Evolutionary conservation across 2,113 vertebrate species (phyloP).

Genomic region (Caloenas nicobarica): DNA sequence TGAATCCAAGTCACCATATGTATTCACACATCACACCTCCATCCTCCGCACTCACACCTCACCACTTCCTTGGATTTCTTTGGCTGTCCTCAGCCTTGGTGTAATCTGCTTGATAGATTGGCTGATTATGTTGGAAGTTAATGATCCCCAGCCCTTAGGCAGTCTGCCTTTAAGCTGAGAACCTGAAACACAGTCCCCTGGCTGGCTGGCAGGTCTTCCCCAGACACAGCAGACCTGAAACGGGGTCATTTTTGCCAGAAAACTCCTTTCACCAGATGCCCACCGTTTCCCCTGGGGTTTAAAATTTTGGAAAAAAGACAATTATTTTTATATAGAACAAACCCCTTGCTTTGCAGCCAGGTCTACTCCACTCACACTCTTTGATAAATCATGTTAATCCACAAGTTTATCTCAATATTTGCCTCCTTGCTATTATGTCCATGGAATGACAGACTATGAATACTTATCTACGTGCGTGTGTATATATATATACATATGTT

Average conservation of each 20-base stretch:
- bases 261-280: neutral
- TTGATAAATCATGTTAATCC: neutral
- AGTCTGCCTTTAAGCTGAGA: neutral
- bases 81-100: neutral
- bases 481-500: neutral
- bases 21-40: neutral
- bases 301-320: neutral
- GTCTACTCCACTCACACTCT: neutral
- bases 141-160: neutral
- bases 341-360: neutral
- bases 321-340: neutral
- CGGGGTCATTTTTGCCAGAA: neutral
- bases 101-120: slow-evolving; percentile 9
- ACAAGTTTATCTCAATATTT: neutral
- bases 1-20: neutral
- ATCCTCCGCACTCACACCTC: neutral
- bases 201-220: neutral
- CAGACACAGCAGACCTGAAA: neutral
- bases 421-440: neutral
- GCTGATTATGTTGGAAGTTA: slow-evolving; percentile 33
- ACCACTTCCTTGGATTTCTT: neutral
- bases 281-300: neutral
- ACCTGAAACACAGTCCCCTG: neutral
- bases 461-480: rapidly evolving
- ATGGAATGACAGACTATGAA: neutral